Base-by-base conservation (phyloP, 2,113 vertebrate species). In the Cyprinodon variegatus region DNA sequence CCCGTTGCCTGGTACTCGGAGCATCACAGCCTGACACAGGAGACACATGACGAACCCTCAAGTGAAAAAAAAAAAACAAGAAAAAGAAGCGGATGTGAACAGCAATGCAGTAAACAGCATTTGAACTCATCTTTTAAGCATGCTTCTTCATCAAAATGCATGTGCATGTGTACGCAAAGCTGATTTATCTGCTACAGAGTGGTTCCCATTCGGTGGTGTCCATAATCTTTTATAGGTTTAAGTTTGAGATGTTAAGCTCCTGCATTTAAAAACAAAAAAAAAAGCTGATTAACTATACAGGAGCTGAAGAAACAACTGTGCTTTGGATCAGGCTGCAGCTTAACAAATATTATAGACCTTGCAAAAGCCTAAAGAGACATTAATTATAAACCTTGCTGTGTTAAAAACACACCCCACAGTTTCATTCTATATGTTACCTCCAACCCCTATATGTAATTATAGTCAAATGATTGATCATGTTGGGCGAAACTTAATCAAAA, bases 41-140 rank as follows among this genome's bases (percentile, higher is more conserved):
- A 79, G 67, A 39, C 40, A 57, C 78, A 50, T 20, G 72, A 62
- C 63, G 13, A 36, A 70, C 38, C 83, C 69, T 61, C 62, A 11
- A 59, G 48, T 17, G 1, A n/a, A 64, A 77, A 38, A 66, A 22
- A 22, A 0, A 5, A 70, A 15, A 20, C 66, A 68, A 68, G 64
- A 66, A 79, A 82, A 65, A 57, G n/a, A 29, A 65, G 22, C 14
- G 40, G 70, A 76, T 68, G 83, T 72, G 5, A 66, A 85, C 76
- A 72, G 78, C 17, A 61, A 46, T 57, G 81, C 64, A 77, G 77
- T 81, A 87, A 91, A 91, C 80, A 67, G 70, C 64, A 61, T 73
- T 75, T 78, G 76, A 90, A 83, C 78, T 11, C n/a, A 61, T 69
- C 72, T 82, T 89, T 89, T 63, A 78, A 83, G 76, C 65, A 53